Evolutionary conservation across 2,888 invertebrate genomes (phyloP).

Genomic region (Nomada lathburiana): DNA sequence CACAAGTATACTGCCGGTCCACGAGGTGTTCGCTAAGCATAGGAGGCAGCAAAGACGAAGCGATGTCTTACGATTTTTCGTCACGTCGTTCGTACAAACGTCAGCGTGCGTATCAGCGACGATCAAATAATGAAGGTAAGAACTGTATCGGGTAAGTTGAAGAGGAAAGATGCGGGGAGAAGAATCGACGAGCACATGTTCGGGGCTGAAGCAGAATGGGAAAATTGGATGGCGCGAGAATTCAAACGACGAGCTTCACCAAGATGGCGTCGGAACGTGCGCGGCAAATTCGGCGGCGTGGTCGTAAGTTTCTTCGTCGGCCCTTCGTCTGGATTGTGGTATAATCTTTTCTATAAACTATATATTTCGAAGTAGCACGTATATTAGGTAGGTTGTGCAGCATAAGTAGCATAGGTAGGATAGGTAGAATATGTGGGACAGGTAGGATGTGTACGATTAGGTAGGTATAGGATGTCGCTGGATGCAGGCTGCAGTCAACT

Average conservation of each 20-base stretch:
- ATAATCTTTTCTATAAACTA: too few relatives aligned
- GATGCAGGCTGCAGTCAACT: too few relatives aligned
- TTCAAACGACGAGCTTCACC: neutral
- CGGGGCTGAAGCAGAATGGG: neutral
- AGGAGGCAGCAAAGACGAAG: neutral
- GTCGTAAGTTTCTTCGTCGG: too few relatives aligned
- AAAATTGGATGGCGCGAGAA: neutral
- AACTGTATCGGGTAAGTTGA: neutral
- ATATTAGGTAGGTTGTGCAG: too few relatives aligned
- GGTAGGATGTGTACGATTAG: too few relatives aligned
- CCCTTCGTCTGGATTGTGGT: too few relatives aligned
- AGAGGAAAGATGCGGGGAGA: neutral
- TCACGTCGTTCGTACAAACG: neutral
- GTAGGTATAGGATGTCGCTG: too few relatives aligned
- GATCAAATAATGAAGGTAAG: fast-evolving
- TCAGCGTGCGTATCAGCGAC: neutral
- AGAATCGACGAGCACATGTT: neutral
- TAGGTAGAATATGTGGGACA: too few relatives aligned
- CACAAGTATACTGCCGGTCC: neutral
- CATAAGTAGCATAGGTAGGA: too few relatives aligned
- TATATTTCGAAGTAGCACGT: too few relatives aligned
- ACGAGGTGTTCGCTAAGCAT: neutral
- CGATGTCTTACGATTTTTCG: too few relatives aligned
- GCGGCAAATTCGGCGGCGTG: neutral
- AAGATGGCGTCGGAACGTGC: constrained; percentile 5